Base-by-base conservation (phyloP, 23 tunicate genomes). In the Styela clava region DNA sequence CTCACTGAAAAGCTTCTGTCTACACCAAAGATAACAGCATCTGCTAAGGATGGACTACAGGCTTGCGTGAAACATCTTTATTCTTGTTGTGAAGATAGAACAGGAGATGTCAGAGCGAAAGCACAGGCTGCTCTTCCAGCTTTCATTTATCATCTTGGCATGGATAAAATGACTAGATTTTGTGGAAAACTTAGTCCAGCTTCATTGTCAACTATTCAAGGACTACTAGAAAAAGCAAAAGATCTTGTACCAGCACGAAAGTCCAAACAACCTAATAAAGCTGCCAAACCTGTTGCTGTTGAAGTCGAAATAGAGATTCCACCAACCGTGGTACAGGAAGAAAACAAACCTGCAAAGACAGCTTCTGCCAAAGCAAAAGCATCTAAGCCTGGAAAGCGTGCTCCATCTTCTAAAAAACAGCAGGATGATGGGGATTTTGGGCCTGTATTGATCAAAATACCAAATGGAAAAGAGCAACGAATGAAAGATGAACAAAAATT, bases 41-140 rank as follows among this genome's bases (percentile, higher is more conserved):
- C 34, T 35, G 86, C 89, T 3, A 70, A 76, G 24, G 92, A 84
- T 16, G 94, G 94, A 5, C 24, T 90, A 56, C 96, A 95, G 79
- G 69, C 74, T 2, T 90, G 92, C 63, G 79, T 90, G 28, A 80
- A 87, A 5, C 83, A 83, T 20, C 69, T 95, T n/a, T 90, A 64
- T 64, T 24, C 88, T 1, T 95, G 99, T 80, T 89, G 95, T 62
- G 99, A 95, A 68, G 99, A 95, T 74, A 73, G 99, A 52, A 90
- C 81, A 78, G 87, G 88, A 2, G 95, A 95, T 21, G 95, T 95
- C 2, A 62, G 99, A 62, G 86, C 88, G 1, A 87, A 85, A 33
- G 99, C 99, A 2, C 96, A 89, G 35, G 91, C 87, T 0, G 65
- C 74, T 51, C 71, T 95, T 25, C 99, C 95, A 26, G 89, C 83